Base-by-base conservation (phyloP, 2,888 invertebrate species). In the Caenorhabditis sp. region DNA sequence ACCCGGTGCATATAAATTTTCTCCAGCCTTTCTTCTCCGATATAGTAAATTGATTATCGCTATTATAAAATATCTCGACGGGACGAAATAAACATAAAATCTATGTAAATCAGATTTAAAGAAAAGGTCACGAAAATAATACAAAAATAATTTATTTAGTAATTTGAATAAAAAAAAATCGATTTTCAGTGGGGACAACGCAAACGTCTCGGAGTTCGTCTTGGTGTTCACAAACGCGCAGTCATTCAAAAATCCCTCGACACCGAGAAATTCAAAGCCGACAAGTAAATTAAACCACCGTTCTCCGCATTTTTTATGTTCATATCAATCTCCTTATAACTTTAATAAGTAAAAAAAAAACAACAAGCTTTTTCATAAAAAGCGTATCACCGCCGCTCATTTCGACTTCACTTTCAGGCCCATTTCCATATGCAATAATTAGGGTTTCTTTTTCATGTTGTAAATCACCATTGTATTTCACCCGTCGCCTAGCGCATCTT, bases 131-230 rank as follows among this genome's bases (percentile, higher is more conserved):
- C n/a, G n/a, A n/a, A n/a, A n/a, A n/a, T n/a, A n/a, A 43, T 43
- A 6, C 2, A 23, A 3, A 5, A n/a, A 23, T 6, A 26, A 57
- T 57, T 26, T 23, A 10, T 17, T 12, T 17, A 57, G 23, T 21
- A 57, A n/a, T 23, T 23, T 3, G 14, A 10, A 57, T 27, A 23
- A 23, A 57, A 24, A 57, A 57, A 3, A 8, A 26, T 57, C 27
- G 5, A 17, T 49, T 23, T 60, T 61, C 76, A 79, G 78, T 79
- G 74, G 67, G 78, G 78, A 50, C 69, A 76, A 24, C 65, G 64
- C 4, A 67, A 73, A 58, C 66, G 70, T 19, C 66, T 79, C 37
- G 66, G 69, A n/a, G 43, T 74, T 23, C 71, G 74, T 37, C 71
- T 79, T 26, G 78, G 78, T 17, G 67, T 72, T 19, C 78, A 79